Evolutionary conservation across 2,113 vertebrate genomes (phyloP), one percentile per base, ranked within the genome.

Genomic region (Probosciger aterrimus): DNA sequence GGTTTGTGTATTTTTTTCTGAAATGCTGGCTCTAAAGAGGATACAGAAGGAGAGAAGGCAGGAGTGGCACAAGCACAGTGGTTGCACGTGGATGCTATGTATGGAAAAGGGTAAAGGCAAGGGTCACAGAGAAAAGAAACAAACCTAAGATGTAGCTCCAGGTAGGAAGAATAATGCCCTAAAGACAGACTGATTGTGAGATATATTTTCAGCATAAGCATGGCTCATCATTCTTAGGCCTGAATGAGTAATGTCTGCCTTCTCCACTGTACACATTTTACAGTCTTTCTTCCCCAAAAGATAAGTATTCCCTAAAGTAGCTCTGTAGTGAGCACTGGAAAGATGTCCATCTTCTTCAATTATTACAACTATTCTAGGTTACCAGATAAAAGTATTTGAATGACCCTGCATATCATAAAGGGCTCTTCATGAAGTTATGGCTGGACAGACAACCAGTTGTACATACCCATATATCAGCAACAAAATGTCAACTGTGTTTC

Each of bases 121-220:
- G 28, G 15, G 10, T 24, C 10, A 46, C 14, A 67, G 33, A 77
- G 62, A 63, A 73, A 88, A 41, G n/a, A 37, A 75, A 88, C 7
- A 68, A 59, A 53, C 3, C 0, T 18, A 49, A 63, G 10, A 60
- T 0, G 2, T 3, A 2, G 41, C 28, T 83, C 39, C 23, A 44
- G 60, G 52, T 16, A 43, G 43, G 35, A 95, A 63, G 10, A 86
- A 44, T 19, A 74, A 76, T 14, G 19, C 10, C 13, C 20, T 70
- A 67, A 77, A 50, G 55, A 81, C 5, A 87, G 8, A 16, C 18
- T 43, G 43, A 79, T 43, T 74, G n/a, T 59, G 19, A 85, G 70
- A 67, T 20, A 33, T 13, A 47, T 46, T 63, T 77, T 78, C 64
- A 92, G 7, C n/a, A 90, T 65, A 85, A 90, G 19, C 10, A 63